phyloP scores from a whole-genome alignment of 2,888 invertebrate species.

The Eupsilia transversa region DNA sequence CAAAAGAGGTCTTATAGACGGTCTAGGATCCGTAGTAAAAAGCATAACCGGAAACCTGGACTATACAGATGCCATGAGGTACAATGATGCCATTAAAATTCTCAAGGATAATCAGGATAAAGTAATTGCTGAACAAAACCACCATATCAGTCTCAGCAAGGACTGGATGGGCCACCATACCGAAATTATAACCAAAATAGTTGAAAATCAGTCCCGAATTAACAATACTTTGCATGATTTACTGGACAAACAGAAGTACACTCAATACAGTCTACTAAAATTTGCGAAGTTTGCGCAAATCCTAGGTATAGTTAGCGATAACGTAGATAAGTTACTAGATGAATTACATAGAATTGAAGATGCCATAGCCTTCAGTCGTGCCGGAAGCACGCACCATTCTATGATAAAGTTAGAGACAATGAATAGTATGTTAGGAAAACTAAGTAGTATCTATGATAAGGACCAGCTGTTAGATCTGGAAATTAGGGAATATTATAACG shows the following conservation, averaged over 20 bases:
- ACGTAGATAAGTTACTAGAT: not conserved
- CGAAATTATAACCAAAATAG: not conserved
- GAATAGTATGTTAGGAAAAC: conserved; percentile 1
- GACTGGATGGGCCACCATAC: not conserved
- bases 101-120: not conserved
- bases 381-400: not conserved
- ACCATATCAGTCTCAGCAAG: not conserved
- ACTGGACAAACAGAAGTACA: not conserved
- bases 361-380: not conserved
- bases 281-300: conserved; percentile 1
- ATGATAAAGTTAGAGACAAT: not conserved
- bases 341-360: not conserved
- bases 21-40: not conserved
- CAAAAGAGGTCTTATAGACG: conserved; percentile 3
- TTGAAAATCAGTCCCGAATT: not conserved
- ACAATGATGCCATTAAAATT: not conserved
- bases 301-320: conserved; percentile 3
- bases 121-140: not conserved
- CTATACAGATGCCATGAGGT: not conserved
- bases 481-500: not conserved
- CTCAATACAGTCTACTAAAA: not conserved
- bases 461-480: not conserved
- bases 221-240: not conserved
- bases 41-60: not conserved
- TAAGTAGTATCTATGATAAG: not conserved